Conservation (phyloP, 2,113 vertebrate species). For the Pedetes capensis region DNA sequence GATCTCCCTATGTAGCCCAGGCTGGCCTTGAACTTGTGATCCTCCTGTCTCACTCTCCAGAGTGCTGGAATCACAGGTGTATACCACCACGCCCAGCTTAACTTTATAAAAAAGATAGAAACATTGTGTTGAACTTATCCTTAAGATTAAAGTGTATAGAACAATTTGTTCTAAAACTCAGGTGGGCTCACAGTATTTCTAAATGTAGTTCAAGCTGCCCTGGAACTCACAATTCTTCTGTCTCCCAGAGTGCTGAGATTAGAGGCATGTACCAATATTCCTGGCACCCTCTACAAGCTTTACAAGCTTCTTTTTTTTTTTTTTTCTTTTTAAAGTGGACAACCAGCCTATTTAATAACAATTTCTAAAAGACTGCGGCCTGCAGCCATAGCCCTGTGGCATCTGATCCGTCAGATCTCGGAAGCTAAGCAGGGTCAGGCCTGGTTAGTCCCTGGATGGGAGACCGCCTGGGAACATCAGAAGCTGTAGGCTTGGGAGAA, state of each 20-base stretch:
- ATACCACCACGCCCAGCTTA: background rate
- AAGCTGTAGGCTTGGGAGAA: too few species aligned
- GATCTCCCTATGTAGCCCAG: background rate
- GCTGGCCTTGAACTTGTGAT: background rate
- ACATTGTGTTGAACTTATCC: background rate
- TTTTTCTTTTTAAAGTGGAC: background rate
- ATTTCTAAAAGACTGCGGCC: background rate
- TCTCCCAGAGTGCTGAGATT: too few species aligned
- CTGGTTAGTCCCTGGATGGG: too few species aligned
- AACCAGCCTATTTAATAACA: background rate
- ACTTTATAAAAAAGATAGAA: background rate
- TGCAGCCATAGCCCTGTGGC: too few species aligned
- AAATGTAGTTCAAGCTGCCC: background rate
- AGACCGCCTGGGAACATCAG: too few species aligned
- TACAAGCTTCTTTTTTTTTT: too few species aligned
- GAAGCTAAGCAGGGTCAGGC: too few species aligned
- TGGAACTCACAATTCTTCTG: too few species aligned
- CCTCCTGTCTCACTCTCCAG: background rate
- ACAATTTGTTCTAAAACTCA: background rate
- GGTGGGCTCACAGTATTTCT: background rate
- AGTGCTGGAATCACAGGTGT: background rate
- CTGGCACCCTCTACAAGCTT: too few species aligned
- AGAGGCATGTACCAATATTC: too few species aligned
- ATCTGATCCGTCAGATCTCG: too few species aligned
- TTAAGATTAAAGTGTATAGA: conserved; percentile 21